Evolutionary conservation across 2,888 invertebrate genomes (phyloP), one percentile per base, ranked within the genome.

Genomic region (Atethmia centrago): DNA sequence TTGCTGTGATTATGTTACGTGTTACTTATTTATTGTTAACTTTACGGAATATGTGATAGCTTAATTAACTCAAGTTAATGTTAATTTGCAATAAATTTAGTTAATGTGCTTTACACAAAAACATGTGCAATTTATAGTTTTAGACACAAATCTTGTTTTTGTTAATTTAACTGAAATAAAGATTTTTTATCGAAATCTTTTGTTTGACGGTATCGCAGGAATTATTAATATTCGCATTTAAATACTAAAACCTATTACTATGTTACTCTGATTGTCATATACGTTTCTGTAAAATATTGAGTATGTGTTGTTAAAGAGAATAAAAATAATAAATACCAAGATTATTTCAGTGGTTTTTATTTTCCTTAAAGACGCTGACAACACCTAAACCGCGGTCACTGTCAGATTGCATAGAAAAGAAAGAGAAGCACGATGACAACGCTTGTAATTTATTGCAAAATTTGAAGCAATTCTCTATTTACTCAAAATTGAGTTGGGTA

Each of bases 291-390:
- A 96, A 96, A 94, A 95, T 96, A 96, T 95, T 95, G 95, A 96
- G 94, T 96, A 96, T 96, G 96, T 96, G 96, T 96, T 96, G 96
- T 96, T 96, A 95, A 96, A 96, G 94, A 96, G 94, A 96, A 96
- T 96, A 95, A 96, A 96, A 95, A 93, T 95, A 95, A 95, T 95
- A 95, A 96, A 96, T 96, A 94, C 92, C 89, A 93, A 94, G 88
- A 93, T 92, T 92, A 92, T 89, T 82, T 88, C 73, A 79, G 81
- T 86, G 66, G 84, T 87, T 89, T 89, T 90, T 79, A 80, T 88
- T 91, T 86, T 79, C 70, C 80, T 72, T 76, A 66, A 36, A n/a
- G n/a, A n/a, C n/a, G n/a, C n/a, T n/a, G n/a, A n/a, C n/a, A n/a
- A n/a, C n/a, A n/a, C n/a, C n/a, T n/a, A n/a, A n/a, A n/a, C n/a